Percentiles rank a stretch among this genome's conserved stretches.
Evolutionary conservation across 2,888 invertebrate genomes (phyloP).

Genomic region (Drosophila trichaetosa): DNA sequence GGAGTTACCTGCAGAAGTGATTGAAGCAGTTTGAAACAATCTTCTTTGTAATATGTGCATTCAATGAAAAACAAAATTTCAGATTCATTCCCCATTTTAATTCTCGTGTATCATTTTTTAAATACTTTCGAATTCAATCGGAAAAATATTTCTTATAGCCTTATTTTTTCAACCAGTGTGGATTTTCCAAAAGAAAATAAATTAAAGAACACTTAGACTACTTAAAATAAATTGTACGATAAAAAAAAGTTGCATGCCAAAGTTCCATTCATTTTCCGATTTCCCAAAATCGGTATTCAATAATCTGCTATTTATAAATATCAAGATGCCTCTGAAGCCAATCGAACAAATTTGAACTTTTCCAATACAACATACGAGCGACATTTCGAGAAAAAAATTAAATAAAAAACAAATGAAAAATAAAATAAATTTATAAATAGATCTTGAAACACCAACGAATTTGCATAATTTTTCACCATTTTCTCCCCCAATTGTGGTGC

Average conservation of each 20-base stretch:
- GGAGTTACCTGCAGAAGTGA: constrained; percentile 87
- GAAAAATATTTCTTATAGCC: background rate
- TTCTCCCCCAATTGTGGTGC: background rate
- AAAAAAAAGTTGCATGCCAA: background rate
- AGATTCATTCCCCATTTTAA: background rate
- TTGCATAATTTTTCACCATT: constrained; percentile 4
- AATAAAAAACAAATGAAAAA: background rate
- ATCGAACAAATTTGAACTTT: background rate
- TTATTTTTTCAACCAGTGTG: background rate
- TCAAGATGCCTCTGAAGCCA: background rate
- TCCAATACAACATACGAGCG: background rate
- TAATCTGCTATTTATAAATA: background rate
- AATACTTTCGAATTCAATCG: background rate
- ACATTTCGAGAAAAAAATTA: background rate
- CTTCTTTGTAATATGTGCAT: background rate
- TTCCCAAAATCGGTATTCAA: background rate
- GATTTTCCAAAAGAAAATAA: background rate
- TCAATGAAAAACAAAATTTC: background rate
- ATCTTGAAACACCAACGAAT: constrained; percentile 6
- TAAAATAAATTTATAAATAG: background rate
- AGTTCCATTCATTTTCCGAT: background rate
- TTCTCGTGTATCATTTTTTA: background rate
- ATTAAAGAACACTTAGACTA: background rate
- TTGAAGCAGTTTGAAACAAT: background rate
- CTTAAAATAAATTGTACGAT: background rate